These are phyloP conservation scores for Thunnus maccoyii DNA, from an alignment of 2,113 vertebrate genomes.

Conservation along the genomic window DNA sequence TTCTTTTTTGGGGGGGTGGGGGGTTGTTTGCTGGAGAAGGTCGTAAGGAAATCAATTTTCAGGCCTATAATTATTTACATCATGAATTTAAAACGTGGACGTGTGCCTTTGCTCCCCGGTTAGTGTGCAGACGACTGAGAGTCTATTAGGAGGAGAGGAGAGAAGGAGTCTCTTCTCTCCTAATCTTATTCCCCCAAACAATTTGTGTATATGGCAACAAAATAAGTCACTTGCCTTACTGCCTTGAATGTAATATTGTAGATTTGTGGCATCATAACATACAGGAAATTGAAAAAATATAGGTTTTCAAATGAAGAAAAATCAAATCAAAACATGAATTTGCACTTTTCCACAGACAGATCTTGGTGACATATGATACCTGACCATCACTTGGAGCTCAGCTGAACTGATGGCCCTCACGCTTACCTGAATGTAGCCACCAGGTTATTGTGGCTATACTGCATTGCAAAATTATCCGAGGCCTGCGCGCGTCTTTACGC, in stretches of 20 bases:
- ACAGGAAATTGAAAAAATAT: neutral
- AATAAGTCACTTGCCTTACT: slow-evolving; percentile 46
- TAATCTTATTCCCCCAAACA: slow-evolving; percentile 34
- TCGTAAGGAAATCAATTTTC: slow-evolving; percentile 77
- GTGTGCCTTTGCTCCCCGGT: slow-evolving; percentile 50
- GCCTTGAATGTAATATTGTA: neutral
- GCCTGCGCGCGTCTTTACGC: slow-evolving; percentile 72
- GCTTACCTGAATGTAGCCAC: neutral
- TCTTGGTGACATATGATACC: slow-evolving; percentile 1
- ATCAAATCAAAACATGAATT: neutral
- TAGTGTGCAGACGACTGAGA: slow-evolving; percentile 54
- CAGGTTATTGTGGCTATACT: slow-evolving; percentile 43
- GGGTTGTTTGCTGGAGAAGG: slow-evolving; percentile 64
- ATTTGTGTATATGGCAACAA: slow-evolving; percentile 59
- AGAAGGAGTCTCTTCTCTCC: slow-evolving; percentile 33
- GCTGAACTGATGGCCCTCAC: slow-evolving; percentile 9
- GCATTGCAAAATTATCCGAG: slow-evolving; percentile 62
- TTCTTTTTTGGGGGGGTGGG: slow-evolving; percentile 56
- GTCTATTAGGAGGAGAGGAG: slow-evolving; percentile 44
- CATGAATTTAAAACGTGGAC: slow-evolving; percentile 73
- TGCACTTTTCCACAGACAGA: too few relatives aligned
- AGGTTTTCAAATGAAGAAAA: neutral
- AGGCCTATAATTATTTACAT: slow-evolving; percentile 79
- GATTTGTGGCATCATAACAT: neutral
- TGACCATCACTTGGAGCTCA: slow-evolving; percentile 20